Conservation (phyloP, 2,113 vertebrate genomes). For the Aythya baeri region DNA sequence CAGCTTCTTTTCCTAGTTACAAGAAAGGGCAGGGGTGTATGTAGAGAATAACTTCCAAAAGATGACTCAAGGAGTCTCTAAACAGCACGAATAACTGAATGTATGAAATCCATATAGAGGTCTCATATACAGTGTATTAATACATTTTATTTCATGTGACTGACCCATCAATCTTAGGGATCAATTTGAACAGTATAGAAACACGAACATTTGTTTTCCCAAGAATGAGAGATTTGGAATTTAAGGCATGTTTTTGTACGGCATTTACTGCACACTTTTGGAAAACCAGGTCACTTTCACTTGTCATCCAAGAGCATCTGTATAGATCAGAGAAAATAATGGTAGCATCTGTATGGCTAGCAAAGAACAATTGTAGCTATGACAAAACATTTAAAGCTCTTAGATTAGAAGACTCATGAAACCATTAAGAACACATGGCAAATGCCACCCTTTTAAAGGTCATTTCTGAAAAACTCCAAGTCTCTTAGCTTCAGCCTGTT, state of each 20-base stretch:
- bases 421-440: neutral
- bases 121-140: neutral
- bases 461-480: neutral
- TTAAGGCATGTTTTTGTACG: neutral
- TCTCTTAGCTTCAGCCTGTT: neutral
- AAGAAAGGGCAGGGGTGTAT: neutral
- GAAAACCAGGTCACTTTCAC: neutral
- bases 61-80: neutral
- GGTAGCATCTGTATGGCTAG: neutral
- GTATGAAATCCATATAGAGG: neutral
- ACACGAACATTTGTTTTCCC: neutral
- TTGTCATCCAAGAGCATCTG: neutral
- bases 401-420: neutral
- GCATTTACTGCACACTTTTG: neutral
- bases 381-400: neutral
- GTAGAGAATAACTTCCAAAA: neutral
- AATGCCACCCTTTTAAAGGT: neutral
- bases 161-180: neutral
- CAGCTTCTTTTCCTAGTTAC: slow-evolving; percentile 92
- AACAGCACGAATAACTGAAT: neutral
- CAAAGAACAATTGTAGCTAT: neutral
- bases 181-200: neutral
- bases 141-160: neutral
- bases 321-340: neutral
- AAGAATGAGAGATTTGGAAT: neutral